Conservation (phyloP, 2,888 invertebrate species). For the Pherbina coryleti region DNA sequence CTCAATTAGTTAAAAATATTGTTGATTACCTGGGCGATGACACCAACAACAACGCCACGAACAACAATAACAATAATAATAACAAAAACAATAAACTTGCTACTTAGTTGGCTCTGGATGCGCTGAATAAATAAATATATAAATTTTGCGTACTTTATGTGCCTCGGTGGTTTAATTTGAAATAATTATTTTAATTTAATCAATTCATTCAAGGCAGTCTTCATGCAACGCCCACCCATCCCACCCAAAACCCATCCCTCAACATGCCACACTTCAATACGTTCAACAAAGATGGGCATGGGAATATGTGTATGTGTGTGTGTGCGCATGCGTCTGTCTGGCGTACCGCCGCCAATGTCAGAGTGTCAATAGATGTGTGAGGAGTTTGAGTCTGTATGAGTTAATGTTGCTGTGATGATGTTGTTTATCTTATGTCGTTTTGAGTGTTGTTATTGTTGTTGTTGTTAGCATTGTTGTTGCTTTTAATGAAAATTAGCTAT, state of each 20-base stretch:
- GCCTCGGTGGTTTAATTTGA: slow-evolving; percentile 17
- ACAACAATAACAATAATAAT: not conserved
- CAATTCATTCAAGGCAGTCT: not conserved
- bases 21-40: not conserved
- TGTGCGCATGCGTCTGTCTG: not conserved
- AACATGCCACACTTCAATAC: not conserved
- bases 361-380: not conserved
- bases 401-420: not conserved
- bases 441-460: not conserved
- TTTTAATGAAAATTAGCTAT: slow-evolving; percentile 3
- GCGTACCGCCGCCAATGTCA: not conserved
- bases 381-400: not conserved
- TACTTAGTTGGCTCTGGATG: not conserved
- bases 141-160: slow-evolving; percentile 7
- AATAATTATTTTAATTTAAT: slow-evolving; percentile 30
- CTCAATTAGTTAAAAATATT: not conserved
- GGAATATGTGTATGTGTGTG: not conserved
- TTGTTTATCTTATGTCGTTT: not conserved
- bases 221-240: not conserved
- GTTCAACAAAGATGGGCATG: not conserved
- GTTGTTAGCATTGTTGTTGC: not conserved
- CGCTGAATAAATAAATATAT: slow-evolving; percentile 27
- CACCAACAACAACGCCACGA: no score
- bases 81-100: not conserved
- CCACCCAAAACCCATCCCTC: not conserved